These are phyloP conservation scores for Tigriopus californicus DNA, from an alignment of 2,888 invertebrate species.

Conservation along the genomic window DNA sequence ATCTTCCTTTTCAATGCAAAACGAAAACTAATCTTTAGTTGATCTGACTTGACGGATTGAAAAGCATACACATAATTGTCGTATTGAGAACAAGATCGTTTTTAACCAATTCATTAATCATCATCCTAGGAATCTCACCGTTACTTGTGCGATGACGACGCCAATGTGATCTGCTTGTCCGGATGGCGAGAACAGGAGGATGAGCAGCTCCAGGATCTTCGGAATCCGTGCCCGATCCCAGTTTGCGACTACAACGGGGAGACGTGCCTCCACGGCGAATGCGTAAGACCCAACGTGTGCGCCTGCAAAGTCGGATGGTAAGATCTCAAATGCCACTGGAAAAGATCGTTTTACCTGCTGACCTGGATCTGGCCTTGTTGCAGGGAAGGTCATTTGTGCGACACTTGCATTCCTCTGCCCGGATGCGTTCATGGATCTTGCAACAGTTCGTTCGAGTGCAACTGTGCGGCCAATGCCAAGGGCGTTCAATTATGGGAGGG, in stretches of 20 bases:
- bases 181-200: background rate
- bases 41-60: too few relatives aligned
- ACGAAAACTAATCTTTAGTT: too few relatives aligned
- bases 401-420: background rate
- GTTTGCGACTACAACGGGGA: background rate
- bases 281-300: background rate
- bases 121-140: background rate
- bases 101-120: background rate
- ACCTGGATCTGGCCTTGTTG: too few relatives aligned
- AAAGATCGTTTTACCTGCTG: too few relatives aligned
- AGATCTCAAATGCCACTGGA: too few relatives aligned
- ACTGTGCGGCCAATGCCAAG: background rate
- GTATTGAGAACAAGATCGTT: background rate
- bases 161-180: background rate
- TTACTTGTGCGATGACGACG: background rate
- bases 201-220: background rate
- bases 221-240: background rate
- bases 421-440: constrained; percentile 4
- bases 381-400: background rate
- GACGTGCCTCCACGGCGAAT: background rate
- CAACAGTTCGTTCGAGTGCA: background rate
- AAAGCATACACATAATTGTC: too few relatives aligned
- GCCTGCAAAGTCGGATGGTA: background rate
- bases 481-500: background rate
- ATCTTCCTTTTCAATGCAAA: too few relatives aligned